Evolutionary conservation across 2,888 invertebrate species (phyloP), one percentile per base, ranked within the genome.

Genomic region (Caenorhabditis sp.): DNA sequence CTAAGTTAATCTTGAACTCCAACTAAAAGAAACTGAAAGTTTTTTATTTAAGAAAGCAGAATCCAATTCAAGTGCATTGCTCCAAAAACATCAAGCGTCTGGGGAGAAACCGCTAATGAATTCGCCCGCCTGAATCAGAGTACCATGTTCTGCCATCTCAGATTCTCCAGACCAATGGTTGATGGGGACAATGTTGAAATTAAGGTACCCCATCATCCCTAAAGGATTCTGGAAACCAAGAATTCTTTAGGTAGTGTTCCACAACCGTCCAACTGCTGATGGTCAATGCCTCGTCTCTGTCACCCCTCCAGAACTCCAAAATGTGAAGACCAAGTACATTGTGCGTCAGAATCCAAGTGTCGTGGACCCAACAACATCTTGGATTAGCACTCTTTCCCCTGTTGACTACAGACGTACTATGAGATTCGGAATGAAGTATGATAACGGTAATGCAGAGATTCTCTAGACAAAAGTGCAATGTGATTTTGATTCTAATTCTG

Each of bases 281-380:
- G 70, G 70, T n/a, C 61, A 71, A 24, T 44, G 50, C 13, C 40
- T 71, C 1, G 40, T 71, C 3, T 71, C 70, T 26, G 20, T 71
- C 4, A 71, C 70, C 6, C 70, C 62, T 24, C 18, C 37, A 0
- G 53, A 53, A 0, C 26, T 44, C 20, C 53, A 20, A 8, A 18
- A 26, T 3, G 6, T 5, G 5, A 60, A 53, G 24, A 51, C 70
- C 0, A 62, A 53, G 11, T 11, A 28, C 0, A 71, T 71, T 20
- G 20, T 62, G 5, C 13, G 40, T 3, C 6, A 61, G 20, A 71
- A 53, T 20, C 61, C 70, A 20, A 62, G 28, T n/a, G 28, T 55
- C 20, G 28, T 71, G 9, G 70, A 71, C 9, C 70, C 70, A 28
- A 28, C 53, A 5, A 61, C 18, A 20, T 37, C 61, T 0, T 71